A percentile compares a stretch with the other conserved stretches of the same genome.
These are phyloP conservation scores for Lacerta agilis DNA, from an alignment of 2,797 vertebrate species.

Conservation along the genomic window DNA sequence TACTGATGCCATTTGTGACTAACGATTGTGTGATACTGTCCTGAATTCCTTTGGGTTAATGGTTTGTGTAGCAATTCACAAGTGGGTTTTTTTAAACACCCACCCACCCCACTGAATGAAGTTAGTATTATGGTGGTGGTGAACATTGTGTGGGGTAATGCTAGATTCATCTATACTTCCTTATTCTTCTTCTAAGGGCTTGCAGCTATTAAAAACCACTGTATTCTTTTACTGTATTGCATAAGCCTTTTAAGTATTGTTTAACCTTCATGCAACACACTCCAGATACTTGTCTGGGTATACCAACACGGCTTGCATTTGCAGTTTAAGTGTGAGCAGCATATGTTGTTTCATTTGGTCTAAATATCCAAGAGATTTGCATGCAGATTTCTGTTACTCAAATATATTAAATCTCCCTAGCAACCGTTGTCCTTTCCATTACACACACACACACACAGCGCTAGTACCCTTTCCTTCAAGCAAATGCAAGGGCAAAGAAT, in stretches of 20 bases:
- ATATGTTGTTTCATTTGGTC: background rate
- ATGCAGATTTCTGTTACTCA: background rate
- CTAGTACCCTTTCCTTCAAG: background rate
- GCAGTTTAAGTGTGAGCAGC: background rate
- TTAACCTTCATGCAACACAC: background rate
- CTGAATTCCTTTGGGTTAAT: background rate
- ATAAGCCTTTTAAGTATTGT: background rate
- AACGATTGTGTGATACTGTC: background rate
- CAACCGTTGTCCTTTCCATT: background rate
- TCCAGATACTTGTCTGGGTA: background rate
- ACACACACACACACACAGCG: background rate
- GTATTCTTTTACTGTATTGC: background rate
- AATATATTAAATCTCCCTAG: background rate
- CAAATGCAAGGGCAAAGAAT: background rate
- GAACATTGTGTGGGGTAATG: background rate
- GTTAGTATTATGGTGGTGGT: background rate
- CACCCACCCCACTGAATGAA: background rate
- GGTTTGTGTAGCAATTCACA: background rate
- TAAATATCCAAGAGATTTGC: background rate
- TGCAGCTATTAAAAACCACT: background rate
- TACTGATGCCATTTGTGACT: background rate
- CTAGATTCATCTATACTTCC: background rate
- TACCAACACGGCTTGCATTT: background rate
- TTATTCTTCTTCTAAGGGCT: background rate
- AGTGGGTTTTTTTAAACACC: no score